Percentiles rank a stretch among this genome's conserved stretches.
These are phyloP conservation scores for Lepeophtheirus salmonis DNA, from an alignment of 1,140 invertebrate genomes.

Conservation along the genomic window DNA sequence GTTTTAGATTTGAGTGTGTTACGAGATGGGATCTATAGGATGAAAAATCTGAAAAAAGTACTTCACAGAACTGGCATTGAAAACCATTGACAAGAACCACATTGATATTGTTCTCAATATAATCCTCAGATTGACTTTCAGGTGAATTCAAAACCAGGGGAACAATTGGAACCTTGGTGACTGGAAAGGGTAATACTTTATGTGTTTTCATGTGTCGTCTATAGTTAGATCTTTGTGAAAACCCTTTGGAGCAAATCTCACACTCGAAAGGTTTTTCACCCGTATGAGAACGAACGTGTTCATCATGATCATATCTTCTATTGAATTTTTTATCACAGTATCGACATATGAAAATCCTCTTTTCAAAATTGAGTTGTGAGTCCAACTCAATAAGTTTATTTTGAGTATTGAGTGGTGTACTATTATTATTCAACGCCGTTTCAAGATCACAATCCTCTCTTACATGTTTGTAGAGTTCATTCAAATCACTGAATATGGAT, in stretches of 20 bases:
- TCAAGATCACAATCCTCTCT: not conserved
- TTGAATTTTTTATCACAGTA: slow-evolving; percentile 26
- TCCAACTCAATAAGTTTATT: too few species aligned
- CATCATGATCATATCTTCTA: slow-evolving; percentile 46
- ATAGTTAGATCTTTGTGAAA: slow-evolving; percentile 35
- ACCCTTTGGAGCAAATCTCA: slow-evolving; percentile 33
- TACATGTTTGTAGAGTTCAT: not conserved
- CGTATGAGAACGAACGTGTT: slow-evolving; percentile 47
- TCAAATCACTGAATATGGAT: not conserved
- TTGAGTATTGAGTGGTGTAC: too few species aligned
- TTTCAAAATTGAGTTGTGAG: not conserved
- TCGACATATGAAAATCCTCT: slow-evolving; percentile 20
- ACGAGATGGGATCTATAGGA: not conserved
- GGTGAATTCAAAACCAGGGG: too few species aligned
- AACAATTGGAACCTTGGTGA: not conserved
- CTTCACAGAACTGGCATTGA: not conserved
- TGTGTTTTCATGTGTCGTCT: slow-evolving; percentile 33
- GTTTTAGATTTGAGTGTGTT: slow-evolving; percentile 11
- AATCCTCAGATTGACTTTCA: too few species aligned
- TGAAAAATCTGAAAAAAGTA: not conserved
- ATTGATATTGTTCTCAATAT: not conserved
- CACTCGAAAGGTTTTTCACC: slow-evolving; percentile 37
- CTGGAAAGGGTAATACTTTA: not conserved
- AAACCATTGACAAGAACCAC: not conserved
- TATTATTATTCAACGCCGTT: too few species aligned